These are phyloP conservation scores for Sipha flava DNA, from an alignment of 1,140 invertebrate genomes.

Conservation along the genomic window DNA sequence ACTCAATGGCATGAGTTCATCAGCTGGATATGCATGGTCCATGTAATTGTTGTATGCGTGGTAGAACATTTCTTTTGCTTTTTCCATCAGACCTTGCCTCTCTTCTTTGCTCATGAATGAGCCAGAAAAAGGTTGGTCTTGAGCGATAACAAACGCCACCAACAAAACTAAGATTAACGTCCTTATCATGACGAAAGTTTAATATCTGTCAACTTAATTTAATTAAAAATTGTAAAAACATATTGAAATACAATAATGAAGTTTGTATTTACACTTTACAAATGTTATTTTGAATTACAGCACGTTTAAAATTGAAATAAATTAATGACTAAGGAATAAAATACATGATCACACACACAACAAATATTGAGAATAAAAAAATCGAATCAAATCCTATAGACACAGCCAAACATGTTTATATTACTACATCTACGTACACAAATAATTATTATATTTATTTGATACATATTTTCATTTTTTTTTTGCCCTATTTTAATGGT, in stretches of 20 bases:
- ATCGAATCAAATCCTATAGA: background rate
- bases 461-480: background rate
- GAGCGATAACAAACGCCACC: background rate
- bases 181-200: background rate
- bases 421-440: background rate
- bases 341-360: background rate
- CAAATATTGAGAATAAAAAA: background rate
- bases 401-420: background rate
- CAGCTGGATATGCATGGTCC: slow-evolving; percentile 94
- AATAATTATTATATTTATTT: background rate
- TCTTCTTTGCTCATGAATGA: slow-evolving; percentile 27
- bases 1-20: slow-evolving; percentile 95
- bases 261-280: background rate
- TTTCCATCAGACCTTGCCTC: slow-evolving; percentile 51
- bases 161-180: background rate
- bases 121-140: slow-evolving; percentile 7
- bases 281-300: background rate
- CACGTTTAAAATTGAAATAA: background rate
- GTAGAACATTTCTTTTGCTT: slow-evolving; percentile 90
- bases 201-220: slow-evolving; percentile 20
- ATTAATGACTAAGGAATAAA: background rate
- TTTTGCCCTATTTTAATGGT: background rate
- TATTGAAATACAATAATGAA: slow-evolving; percentile 12
- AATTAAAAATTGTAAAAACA: background rate
- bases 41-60: slow-evolving; percentile 96